Base-by-base conservation (phyloP, 2,797 vertebrate genomes). In the Tapirus indicus region DNA sequence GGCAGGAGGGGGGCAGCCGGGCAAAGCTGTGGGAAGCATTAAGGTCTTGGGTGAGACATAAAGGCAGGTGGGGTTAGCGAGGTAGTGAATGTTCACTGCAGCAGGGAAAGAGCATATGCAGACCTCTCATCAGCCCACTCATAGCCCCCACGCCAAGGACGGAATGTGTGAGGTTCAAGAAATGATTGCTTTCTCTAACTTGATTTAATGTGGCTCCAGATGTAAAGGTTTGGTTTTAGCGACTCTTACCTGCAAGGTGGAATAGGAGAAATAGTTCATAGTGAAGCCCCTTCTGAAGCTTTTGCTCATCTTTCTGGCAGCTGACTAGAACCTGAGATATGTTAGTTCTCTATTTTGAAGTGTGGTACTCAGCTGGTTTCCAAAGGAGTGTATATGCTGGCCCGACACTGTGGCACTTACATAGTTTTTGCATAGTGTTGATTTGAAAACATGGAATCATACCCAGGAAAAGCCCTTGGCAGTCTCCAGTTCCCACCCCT, bases 361-460 rank as follows among this genome's bases (percentile, higher is more conserved):
- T 29, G 12, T 6, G 1, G 4, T 7, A 1, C 49, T 41, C 27
- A 75, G 89, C 91, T 41, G 1, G 49, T 38, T 60, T 29, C 72
- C 23, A 17, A 6, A 56, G 77, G 47, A 16, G 7, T 5, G 0
- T 16, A 2, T 32, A 0, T 8, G 56, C 27, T 5, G 44, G 52
- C 64, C 7, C 14, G 17, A 25, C 54, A 1, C 4, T 2, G 1
- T 0, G 11, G 35, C 84, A 27, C 17, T 38, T n/a, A 0, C 13
- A 2, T 38, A 5, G 3, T 7, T 20, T 44, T 23, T 17, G 6
- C 17, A 11, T 17, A 1, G 1, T 12, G 23, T 5, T 25, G 2
- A 0, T 0, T 4, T 64, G 58, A 60, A 66, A 83, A 47, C 6
- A 0, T 6, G 7, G 91, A 52, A 5, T 18, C 32, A 0, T 6